Percentiles rank a stretch among this genome's conserved stretches.
Evolutionary conservation across 2,888 invertebrate species (phyloP).

Genomic region (Rhamphomyia laevipes): DNA sequence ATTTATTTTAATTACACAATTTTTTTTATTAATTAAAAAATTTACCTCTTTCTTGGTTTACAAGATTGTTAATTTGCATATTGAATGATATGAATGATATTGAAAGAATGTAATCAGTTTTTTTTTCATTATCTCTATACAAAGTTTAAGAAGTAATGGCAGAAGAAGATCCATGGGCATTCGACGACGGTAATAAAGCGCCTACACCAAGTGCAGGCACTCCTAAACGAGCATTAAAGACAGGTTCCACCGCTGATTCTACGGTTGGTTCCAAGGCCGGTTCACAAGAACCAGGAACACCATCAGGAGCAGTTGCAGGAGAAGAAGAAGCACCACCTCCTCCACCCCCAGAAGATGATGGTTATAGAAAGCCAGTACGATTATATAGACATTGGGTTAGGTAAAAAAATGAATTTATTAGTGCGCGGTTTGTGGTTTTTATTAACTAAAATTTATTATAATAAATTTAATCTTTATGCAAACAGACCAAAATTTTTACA

Average conservation of each 20-base stretch:
- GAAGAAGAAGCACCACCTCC: slow-evolving; percentile 39
- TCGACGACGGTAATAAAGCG: slow-evolving; percentile 37
- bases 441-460: background rate
- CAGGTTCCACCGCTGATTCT: slow-evolving; percentile 21
- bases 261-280: slow-evolving; percentile 35
- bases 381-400: slow-evolving; percentile 73
- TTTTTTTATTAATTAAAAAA: too few relatives aligned
- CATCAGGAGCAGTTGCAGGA: too few relatives aligned
- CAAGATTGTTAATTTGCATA: too few relatives aligned
- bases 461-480: background rate
- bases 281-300: slow-evolving; percentile 9
- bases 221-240: slow-evolving; percentile 14
- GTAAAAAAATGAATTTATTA: slow-evolving; percentile 30
- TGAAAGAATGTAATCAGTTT: too few relatives aligned
- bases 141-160: slow-evolving; percentile 31
- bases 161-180: slow-evolving; percentile 44
- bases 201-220: slow-evolving; percentile 11
- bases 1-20: too few relatives aligned
- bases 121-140: too few relatives aligned
- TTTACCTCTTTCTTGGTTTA: too few relatives aligned
- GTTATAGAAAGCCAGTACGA: slow-evolving; percentile 53
- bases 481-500: slow-evolving; percentile 64
- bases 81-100: too few relatives aligned
- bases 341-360: slow-evolving; percentile 41
- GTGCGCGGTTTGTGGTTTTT: background rate